These are phyloP conservation scores for Parascotia fuliginaria DNA, from an alignment of 2,888 invertebrate genomes.

Conservation along the genomic window DNA sequence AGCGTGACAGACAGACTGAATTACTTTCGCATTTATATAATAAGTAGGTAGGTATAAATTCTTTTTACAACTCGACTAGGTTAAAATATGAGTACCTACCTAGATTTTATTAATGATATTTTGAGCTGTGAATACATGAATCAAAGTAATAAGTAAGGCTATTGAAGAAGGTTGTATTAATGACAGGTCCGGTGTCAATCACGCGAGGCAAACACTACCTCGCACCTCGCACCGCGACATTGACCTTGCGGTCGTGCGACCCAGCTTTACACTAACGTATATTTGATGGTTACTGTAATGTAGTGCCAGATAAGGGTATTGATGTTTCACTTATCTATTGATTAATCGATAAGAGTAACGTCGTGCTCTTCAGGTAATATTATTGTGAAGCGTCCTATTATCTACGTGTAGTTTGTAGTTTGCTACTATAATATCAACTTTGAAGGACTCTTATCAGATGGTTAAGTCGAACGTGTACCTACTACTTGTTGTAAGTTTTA, in stretches of 20 bases:
- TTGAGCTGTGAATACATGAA: conserved; percentile 15
- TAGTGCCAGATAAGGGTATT: conserved; percentile 3
- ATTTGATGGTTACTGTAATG: conserved; percentile 39
- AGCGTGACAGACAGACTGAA: too few relatives aligned
- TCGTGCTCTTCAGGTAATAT: conserved; percentile 7
- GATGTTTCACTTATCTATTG: conserved; percentile 24
- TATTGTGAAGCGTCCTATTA: too few relatives aligned
- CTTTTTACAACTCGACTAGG: too few relatives aligned
- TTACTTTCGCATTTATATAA: too few relatives aligned
- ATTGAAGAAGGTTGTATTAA: conserved; percentile 49
- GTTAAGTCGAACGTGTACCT: too few relatives aligned
- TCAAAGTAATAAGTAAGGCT: conserved; percentile 35
- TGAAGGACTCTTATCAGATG: too few relatives aligned
- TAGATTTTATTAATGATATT: too few relatives aligned
- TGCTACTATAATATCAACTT: too few relatives aligned
- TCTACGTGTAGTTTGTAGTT: too few relatives aligned
- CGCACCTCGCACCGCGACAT: conserved; percentile 45
- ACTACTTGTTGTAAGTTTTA: too few relatives aligned
- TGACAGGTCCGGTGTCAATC: conserved; percentile 54
- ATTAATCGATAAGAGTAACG: conserved; percentile 30
- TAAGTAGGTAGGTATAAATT: too few relatives aligned
- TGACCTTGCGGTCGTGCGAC: conserved; percentile 62
- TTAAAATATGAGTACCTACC: too few relatives aligned
- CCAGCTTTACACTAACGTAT: conserved; percentile 45
- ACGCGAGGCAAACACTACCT: conserved; percentile 42